Conservation (phyloP, 2,888 invertebrate species). For the Vesta saturnalis region DNA sequence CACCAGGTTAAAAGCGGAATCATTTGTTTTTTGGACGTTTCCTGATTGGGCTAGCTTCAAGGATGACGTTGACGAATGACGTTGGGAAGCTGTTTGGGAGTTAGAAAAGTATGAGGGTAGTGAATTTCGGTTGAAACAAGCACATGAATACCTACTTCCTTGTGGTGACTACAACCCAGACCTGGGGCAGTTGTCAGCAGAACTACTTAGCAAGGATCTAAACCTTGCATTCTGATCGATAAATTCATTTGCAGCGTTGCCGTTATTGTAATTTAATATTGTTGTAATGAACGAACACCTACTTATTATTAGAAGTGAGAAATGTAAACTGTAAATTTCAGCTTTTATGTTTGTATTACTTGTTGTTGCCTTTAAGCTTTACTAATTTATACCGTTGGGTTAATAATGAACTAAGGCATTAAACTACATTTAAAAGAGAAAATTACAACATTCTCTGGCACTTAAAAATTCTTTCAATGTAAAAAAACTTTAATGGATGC, state of each 20-base stretch:
- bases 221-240: slow-evolving; percentile 39
- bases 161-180: slow-evolving; percentile 32
- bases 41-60: slow-evolving; percentile 43
- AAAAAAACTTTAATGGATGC: neutral
- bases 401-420: no score
- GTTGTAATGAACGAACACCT: no score
- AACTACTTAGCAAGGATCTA: slow-evolving; percentile 30
- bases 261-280: slow-evolving; percentile 12
- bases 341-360: no score
- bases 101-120: slow-evolving; percentile 31
- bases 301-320: no score
- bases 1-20: slow-evolving; percentile 39
- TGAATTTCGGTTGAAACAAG: slow-evolving; percentile 24
- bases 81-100: slow-evolving; percentile 31
- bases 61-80: slow-evolving; percentile 45
- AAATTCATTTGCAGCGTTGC: slow-evolving; percentile 43
- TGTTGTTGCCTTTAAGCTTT: no score
- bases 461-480: neutral
- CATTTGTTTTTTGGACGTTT: slow-evolving; percentile 46
- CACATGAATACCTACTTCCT: slow-evolving; percentile 33
- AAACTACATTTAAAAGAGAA: no score
- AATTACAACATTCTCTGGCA: no score
- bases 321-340: no score
- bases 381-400: no score
- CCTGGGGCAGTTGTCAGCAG: slow-evolving; percentile 31